Evolutionary conservation across 2,888 invertebrate genomes (phyloP).

Genomic region (Troides aeacus): DNA sequence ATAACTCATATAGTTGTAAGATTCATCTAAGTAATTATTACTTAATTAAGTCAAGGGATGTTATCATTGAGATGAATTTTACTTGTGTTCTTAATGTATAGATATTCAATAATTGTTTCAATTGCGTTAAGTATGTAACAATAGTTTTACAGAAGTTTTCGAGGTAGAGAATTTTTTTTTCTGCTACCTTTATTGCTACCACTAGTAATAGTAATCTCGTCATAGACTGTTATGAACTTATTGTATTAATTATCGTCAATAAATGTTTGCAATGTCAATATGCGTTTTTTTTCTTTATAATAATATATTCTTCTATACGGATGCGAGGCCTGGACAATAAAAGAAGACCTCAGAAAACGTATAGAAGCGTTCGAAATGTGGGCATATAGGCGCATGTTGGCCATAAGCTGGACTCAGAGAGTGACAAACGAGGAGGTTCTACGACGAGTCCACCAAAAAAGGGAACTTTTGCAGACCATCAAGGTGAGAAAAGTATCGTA

Average conservation of each 20-base stretch:
- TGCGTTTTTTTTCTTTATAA: neutral
- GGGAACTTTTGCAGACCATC: too few species aligned
- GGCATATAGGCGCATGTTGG: too few species aligned
- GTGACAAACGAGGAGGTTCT: too few species aligned
- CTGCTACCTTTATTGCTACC: neutral
- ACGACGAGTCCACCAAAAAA: too few species aligned
- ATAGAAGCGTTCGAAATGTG: too few species aligned
- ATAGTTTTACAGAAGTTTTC: neutral
- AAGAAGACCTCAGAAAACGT: too few species aligned
- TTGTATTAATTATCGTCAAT: constrained; percentile 17
- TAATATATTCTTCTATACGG: too few species aligned
- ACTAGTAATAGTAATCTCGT: constrained; percentile 15
- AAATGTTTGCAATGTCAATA: constrained; percentile 26
- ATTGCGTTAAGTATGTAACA: neutral
- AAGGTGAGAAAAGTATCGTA: too few species aligned
- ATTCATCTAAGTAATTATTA: neutral
- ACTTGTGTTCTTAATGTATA: neutral
- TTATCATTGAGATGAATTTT: neutral
- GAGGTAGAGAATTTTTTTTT: neutral
- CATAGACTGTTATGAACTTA: constrained; percentile 27
- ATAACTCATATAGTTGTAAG: constrained; percentile 1
- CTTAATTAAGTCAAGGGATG: neutral
- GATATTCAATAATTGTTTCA: neutral
- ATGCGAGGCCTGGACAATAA: too few species aligned
- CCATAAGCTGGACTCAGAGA: too few species aligned